These are phyloP conservation scores for Fukomys damarensis DNA, from an alignment of 2,113 vertebrate genomes.

Conservation along the genomic window DNA sequence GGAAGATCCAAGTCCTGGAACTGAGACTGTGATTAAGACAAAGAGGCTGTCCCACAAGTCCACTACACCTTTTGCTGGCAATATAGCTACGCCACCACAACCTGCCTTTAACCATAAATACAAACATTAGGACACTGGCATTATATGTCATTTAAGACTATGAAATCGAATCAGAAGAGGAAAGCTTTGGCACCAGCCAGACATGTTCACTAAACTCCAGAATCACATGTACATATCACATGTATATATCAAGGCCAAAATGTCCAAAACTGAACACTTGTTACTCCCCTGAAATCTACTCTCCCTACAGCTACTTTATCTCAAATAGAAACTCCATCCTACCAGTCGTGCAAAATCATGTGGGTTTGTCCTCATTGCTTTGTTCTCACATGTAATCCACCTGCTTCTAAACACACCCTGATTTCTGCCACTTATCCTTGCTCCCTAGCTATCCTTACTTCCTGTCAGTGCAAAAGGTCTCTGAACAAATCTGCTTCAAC, in stretches of 20 bases:
- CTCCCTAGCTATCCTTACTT: not conserved
- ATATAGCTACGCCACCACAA: not conserved
- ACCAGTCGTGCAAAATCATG: not conserved
- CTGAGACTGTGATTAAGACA: not conserved
- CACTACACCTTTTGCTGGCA: not conserved
- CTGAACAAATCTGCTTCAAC: not conserved
- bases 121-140: not conserved
- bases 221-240: not conserved
- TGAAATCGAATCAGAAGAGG: not conserved
- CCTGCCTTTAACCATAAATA: not conserved
- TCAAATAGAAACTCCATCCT: conserved; percentile 15
- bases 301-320: not conserved
- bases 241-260: not conserved
- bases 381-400: not conserved
- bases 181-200: not conserved
- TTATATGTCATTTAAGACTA: not conserved
- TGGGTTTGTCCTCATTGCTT: not conserved
- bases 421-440: not conserved
- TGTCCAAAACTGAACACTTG: not conserved
- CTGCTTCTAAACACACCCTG: not conserved
- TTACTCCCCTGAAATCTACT: not conserved
- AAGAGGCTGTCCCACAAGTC: not conserved
- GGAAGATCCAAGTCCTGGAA: not conserved
- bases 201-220: not conserved
- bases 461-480: not conserved